Conservation (phyloP, 2,888 invertebrate species). For the Parelbella ahira region DNA sequence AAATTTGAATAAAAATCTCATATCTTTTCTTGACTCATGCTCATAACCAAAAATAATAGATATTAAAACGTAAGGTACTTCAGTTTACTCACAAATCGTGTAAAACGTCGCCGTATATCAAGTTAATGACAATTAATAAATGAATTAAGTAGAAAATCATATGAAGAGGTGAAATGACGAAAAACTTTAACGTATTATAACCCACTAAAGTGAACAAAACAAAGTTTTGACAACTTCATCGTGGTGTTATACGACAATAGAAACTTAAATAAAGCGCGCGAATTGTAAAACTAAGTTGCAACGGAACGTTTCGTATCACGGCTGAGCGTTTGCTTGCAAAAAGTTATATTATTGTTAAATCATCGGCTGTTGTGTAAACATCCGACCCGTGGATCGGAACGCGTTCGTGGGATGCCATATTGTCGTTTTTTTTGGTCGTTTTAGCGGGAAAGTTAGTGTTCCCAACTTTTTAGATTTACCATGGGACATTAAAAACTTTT, state of each 20-base stretch:
- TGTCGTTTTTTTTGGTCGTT: conserved; percentile 49
- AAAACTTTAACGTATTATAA: too few species aligned
- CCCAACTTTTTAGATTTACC: conserved; percentile 7
- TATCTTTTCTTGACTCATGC: conserved; percentile 2
- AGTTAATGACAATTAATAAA: too few species aligned
- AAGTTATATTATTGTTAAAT: conserved; percentile 40
- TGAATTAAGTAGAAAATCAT: too few species aligned
- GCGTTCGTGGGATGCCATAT: conserved; percentile 50
- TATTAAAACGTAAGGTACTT: neutral
- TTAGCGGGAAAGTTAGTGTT: conserved; percentile 37
- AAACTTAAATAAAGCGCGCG: conserved; percentile 25
- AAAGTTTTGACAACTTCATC: conserved; percentile 30
- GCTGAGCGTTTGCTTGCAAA: conserved; percentile 44
- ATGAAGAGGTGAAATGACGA: too few species aligned
- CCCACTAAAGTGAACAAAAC: conserved; percentile 1
- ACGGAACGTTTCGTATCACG: too few species aligned
- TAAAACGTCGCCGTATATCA: too few species aligned
- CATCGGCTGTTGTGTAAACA: conserved; percentile 71
- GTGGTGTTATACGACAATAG: conserved; percentile 15
- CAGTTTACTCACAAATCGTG: too few species aligned
- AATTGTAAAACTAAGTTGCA: conserved; percentile 9
- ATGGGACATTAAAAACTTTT: conserved; percentile 1
- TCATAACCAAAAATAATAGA: conserved; percentile 3
- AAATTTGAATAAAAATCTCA: conserved; percentile 8
- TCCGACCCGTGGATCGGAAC: conserved; percentile 55